These are phyloP conservation scores for Marmota flaviventris DNA, from an alignment of 2,113 vertebrate genomes.

Conservation along the genomic window DNA sequence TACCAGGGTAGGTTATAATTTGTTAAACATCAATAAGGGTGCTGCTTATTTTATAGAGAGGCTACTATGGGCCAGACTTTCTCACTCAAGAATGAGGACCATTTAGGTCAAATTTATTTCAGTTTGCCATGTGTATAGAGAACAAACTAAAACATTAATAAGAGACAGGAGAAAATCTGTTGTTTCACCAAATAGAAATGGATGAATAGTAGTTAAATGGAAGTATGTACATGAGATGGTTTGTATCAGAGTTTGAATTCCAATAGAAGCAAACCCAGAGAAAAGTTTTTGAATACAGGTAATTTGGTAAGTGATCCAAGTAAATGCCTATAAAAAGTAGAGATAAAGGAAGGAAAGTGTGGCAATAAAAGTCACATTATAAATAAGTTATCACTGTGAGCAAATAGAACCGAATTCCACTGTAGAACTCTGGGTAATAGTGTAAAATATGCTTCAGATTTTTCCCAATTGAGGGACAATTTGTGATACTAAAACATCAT, in stretches of 20 bases:
- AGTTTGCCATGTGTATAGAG: neutral
- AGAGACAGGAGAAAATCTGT: neutral
- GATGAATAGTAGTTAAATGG: neutral
- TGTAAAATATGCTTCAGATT: neutral
- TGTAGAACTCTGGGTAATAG: neutral
- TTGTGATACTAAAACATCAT: neutral
- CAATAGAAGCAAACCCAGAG: neutral
- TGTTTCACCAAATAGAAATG: neutral
- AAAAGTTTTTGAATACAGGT: neutral
- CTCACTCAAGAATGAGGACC: neutral
- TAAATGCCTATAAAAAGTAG: neutral
- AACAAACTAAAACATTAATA: neutral
- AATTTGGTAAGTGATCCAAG: neutral
- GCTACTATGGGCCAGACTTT: neutral
- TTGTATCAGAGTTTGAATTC: neutral
- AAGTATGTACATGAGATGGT: neutral
- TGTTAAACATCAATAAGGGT: neutral
- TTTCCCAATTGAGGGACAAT: neutral
- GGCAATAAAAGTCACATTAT: neutral
- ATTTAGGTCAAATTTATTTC: neutral
- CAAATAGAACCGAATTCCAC: neutral
- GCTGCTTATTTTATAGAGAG: neutral
- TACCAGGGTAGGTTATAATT: too few relatives aligned
- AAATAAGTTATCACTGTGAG: neutral
- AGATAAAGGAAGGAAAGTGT: neutral